Percentiles rank a stretch among this genome's conserved stretches.
Evolutionary conservation across 2,113 vertebrate species (phyloP).

Genomic region (Leptocoma aspasia): DNA sequence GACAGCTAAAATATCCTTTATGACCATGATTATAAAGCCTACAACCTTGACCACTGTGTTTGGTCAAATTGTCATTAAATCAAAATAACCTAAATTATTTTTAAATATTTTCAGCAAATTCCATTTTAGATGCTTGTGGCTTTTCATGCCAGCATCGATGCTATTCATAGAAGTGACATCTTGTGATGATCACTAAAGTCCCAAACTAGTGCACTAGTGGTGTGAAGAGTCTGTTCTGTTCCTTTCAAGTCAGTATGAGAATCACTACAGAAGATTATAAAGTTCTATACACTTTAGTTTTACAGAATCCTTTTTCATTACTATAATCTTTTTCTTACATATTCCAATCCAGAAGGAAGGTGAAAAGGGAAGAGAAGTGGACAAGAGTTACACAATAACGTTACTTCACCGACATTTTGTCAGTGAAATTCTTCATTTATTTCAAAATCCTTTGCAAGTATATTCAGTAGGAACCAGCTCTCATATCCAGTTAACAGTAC

Average conservation of each 20-base stretch:
- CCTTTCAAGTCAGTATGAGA: background rate
- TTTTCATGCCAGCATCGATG: fast-evolving
- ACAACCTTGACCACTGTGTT: background rate
- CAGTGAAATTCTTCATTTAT: background rate
- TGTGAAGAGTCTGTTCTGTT: background rate
- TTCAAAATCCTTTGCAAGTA: background rate
- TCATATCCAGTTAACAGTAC: background rate
- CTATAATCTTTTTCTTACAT: background rate
- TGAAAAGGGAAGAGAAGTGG: background rate
- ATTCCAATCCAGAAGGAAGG: background rate
- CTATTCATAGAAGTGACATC: background rate
- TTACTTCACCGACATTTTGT: background rate
- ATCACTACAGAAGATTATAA: background rate
- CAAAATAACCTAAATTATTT: background rate
- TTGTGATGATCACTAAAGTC: background rate
- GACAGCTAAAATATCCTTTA: background rate
- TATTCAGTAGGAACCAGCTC: background rate
- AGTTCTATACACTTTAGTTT: background rate
- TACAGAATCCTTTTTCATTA: background rate
- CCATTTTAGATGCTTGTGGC: background rate
- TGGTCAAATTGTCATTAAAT: background rate
- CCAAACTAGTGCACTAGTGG: no score
- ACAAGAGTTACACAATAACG: background rate
- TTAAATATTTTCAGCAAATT: background rate
- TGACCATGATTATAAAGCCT: background rate